These are phyloP conservation scores for Cydia strobilella DNA, from an alignment of 1,140 invertebrate genomes.

Conservation along the genomic window DNA sequence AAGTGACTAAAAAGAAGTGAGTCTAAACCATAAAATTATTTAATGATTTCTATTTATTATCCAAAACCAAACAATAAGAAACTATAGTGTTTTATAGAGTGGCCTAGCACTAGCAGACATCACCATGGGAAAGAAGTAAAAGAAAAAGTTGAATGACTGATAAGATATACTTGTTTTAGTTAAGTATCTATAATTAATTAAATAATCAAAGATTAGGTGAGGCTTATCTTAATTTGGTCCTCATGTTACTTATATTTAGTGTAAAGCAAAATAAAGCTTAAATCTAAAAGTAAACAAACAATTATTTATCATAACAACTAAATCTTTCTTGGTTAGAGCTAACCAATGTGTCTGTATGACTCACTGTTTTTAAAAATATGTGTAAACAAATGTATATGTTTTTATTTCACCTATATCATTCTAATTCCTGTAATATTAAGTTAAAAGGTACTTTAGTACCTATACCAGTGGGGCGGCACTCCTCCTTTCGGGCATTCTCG, in stretches of 20 bases:
- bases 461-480: too few species aligned
- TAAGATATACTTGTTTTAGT: not conserved
- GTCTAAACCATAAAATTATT: too few species aligned
- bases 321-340: constrained; percentile 1
- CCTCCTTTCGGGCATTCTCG: too few species aligned
- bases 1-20: too few species aligned
- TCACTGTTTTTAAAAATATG: constrained; percentile 20
- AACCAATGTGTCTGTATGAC: not conserved
- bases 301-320: not conserved
- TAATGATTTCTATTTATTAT: too few species aligned
- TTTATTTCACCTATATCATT: not conserved
- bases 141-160: not conserved
- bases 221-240: not conserved
- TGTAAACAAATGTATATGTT: not conserved
- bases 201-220: not conserved
- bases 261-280: not conserved
- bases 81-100: not conserved
- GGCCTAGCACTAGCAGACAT: not conserved
- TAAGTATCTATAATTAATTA: not conserved
- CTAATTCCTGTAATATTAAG: not conserved
- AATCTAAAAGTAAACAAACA: constrained; percentile 6
- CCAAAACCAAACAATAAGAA: too few species aligned
- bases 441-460: not conserved
- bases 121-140: not conserved
- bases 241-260: not conserved